Base-by-base conservation (phyloP, 2,797 vertebrate genomes). In the Catostomus latipinnis region DNA sequence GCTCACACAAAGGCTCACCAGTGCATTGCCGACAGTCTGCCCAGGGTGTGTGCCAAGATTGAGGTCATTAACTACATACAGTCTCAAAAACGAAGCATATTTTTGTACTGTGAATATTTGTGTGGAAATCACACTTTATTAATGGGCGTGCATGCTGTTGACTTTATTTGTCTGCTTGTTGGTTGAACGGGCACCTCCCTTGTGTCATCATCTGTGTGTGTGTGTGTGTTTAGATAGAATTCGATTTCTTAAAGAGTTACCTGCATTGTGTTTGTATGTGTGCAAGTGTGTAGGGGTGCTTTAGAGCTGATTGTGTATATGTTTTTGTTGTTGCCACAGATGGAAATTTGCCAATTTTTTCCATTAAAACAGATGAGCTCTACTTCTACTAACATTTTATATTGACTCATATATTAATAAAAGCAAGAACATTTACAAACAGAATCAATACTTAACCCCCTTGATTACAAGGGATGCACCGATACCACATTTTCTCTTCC, bases 61-160 rank as follows among this genome's bases (percentile, higher is more conserved):
- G 92, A 93, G 91, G 92, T 94, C 93, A 93, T 93, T 91, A 90
- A 92, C 92, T 92, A 88, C 90, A 91, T 83, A 81, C 84, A 69
- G 86, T 88, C 89, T 88, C 87, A 86, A 92, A 90, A 81, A 85
- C 77, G 80, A 88, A 88, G 90, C 89, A 88, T 91, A 91, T 92
- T 93, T 93, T 92, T 89, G 90, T 91, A 91, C 88, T 87, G 81
- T 87, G 84, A 87, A 85, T 76, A 75, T 85, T 66, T 66, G 58
- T 70, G 52, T 57, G 74, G 65, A 62, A 79, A 74, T 78, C 54
- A 13, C 22, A 76, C 62, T 76, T 71, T 77, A 76, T 82, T 85
- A 80, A 74, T 56, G 73, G 69, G 57, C 11, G 72, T 83, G 56
- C 22, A 62, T 54, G 60, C 72, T 68, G 58, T 71, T 60, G 73